A percentile compares a stretch with the other conserved stretches of the same genome.
phyloP scores from a whole-genome alignment of 2,113 vertebrate genomes.

The Lucifuga dentata region DNA sequence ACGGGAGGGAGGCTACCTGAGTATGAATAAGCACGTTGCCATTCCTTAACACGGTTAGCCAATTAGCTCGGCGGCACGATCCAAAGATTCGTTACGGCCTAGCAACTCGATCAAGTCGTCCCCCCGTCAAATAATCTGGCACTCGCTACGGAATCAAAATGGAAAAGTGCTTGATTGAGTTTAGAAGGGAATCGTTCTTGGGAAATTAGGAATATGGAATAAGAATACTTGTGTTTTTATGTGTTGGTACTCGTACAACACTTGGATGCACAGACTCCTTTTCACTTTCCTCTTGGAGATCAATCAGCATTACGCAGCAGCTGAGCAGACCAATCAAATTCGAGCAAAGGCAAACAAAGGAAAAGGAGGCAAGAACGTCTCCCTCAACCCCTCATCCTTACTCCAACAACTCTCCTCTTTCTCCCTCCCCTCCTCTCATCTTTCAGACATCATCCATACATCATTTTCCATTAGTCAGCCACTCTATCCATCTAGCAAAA shows the following conservation, averaged over 20 bases:
- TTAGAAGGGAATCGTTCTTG: slow-evolving; percentile 61
- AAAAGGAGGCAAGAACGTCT: slow-evolving; percentile 1
- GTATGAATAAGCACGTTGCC: slow-evolving; percentile 60
- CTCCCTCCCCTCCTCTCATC: slow-evolving; percentile 22
- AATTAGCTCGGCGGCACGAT: slow-evolving; percentile 53
- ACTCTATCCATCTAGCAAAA: slow-evolving; percentile 27
- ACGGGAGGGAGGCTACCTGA: slow-evolving; percentile 61
- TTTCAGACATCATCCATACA: slow-evolving; percentile 46
- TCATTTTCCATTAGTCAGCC: slow-evolving; percentile 58
- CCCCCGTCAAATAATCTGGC: slow-evolving; percentile 47
- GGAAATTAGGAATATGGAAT: slow-evolving; percentile 40
- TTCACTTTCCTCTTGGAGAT: slow-evolving; percentile 60
- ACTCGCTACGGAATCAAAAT: slow-evolving; percentile 53
- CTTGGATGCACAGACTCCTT: slow-evolving; percentile 47
- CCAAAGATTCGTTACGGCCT: slow-evolving; percentile 65
- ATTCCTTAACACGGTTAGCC: slow-evolving; percentile 64
- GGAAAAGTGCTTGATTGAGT: slow-evolving; percentile 77
- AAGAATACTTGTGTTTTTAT: slow-evolving; percentile 53
- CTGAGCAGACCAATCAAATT: slow-evolving; percentile 47
- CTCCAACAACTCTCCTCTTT: not conserved
- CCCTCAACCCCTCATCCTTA: slow-evolving; percentile 2
- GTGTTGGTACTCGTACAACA: slow-evolving; percentile 33
- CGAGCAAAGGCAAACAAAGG: not conserved
- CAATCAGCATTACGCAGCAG: slow-evolving; percentile 34
- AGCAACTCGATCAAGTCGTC: slow-evolving; percentile 48